A percentile compares a stretch with the other conserved stretches of the same genome.
These are phyloP conservation scores for Donacobius atricapilla DNA, from an alignment of 2,113 vertebrate species.

Conservation along the genomic window DNA sequence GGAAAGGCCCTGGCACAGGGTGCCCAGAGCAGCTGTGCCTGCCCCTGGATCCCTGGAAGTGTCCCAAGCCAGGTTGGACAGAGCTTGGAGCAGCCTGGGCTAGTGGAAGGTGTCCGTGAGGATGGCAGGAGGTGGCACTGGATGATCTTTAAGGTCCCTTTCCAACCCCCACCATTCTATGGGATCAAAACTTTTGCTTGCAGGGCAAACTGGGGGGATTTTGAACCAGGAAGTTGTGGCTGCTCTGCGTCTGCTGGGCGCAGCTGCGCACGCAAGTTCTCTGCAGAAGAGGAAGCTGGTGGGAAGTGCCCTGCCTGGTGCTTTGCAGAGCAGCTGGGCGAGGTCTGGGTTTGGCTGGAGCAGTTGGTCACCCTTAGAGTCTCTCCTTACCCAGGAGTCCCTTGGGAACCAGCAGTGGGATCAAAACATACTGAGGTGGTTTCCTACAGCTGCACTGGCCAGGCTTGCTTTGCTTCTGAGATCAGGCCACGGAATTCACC, in stretches of 20 bases:
- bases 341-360: background rate
- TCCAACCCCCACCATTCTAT: background rate
- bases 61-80: fast-evolving
- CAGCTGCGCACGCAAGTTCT: background rate
- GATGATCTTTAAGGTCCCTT: fast-evolving
- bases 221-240: background rate
- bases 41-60: background rate
- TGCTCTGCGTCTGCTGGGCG: background rate
- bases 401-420: background rate
- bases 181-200: background rate
- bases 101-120: background rate
- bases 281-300: background rate
- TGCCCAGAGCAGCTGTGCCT: background rate
- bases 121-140: fast-evolving
- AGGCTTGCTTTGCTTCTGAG: background rate
- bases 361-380: no score
- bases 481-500: background rate
- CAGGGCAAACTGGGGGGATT: background rate
- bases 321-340: background rate
- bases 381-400: background rate
- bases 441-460: background rate
- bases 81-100: background rate
- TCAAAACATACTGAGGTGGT: background rate
- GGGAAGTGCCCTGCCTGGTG: background rate
- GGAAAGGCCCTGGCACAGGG: background rate